Conservation (phyloP, 2,797 vertebrate genomes). For the Xerus rutilus region DNA sequence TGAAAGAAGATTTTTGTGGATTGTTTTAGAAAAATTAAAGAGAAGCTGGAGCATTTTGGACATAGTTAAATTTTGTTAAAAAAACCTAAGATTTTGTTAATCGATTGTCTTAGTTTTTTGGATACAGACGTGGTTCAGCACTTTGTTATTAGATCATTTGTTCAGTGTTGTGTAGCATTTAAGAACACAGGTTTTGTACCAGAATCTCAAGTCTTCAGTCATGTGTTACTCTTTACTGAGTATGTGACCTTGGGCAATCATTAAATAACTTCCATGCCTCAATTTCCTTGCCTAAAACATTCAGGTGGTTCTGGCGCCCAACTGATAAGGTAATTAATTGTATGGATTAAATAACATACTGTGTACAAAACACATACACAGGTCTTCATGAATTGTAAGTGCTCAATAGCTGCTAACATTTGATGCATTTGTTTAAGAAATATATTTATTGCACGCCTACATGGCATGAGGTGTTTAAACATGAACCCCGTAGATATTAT, state of each 20-base stretch:
- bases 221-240: background rate
- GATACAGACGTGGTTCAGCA: background rate
- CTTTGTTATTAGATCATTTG: background rate
- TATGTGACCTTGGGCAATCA: background rate
- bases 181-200: background rate
- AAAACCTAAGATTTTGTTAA: no score
- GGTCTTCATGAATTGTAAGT: background rate
- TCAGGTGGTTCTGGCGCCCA: background rate
- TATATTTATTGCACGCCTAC: background rate
- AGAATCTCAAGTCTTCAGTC: background rate
- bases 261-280: background rate
- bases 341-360: background rate
- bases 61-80: constrained; percentile 19
- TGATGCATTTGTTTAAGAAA: background rate
- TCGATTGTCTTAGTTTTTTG: background rate
- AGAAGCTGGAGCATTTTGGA: background rate
- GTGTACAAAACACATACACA: background rate
- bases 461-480: background rate
- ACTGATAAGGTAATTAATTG: background rate
- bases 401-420: background rate
- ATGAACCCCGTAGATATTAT: background rate
- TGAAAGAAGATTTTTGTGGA: background rate
- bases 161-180: background rate
- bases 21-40: constrained; percentile 45
- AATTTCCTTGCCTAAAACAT: background rate